Evolutionary conservation across 2,113 vertebrate species (phyloP).

Genomic region (Daphoenositta chrysoptera): DNA sequence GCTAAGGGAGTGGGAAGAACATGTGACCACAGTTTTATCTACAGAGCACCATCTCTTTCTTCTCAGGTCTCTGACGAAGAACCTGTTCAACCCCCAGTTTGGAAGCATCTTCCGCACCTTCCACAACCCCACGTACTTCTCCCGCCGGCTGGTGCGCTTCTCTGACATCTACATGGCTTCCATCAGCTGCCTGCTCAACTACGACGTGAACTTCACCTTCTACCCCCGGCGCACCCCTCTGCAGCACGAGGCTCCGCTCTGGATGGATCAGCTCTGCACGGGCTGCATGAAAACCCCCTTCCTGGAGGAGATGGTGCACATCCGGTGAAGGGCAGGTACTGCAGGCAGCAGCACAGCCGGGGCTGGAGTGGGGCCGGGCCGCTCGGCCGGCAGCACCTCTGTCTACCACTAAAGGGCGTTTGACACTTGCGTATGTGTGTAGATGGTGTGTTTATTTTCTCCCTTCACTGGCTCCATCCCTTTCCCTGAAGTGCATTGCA

Average conservation of each 20-base stretch:
- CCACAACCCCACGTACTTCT: constrained; percentile 85
- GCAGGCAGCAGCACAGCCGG: neutral
- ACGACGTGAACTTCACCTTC: constrained; percentile 79
- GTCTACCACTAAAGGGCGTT: constrained; percentile 49
- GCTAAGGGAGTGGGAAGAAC: neutral
- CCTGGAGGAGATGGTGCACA: constrained; percentile 81
- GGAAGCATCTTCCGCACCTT: constrained; percentile 84
- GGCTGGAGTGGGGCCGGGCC: neutral
- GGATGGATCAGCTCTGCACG: constrained; percentile 85
- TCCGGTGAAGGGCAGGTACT: constrained; percentile 67
- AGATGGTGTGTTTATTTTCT: neutral
- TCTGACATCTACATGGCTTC: constrained; percentile 85
- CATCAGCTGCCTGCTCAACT: constrained; percentile 81
- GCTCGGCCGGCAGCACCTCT: neutral
- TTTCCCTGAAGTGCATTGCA: neutral
- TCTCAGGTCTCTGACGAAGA: constrained; percentile 76
- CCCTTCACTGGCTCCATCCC: neutral
- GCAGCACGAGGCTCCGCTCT: constrained; percentile 80
- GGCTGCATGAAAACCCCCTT: constrained; percentile 85
- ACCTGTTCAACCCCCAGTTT: constrained; percentile 81
- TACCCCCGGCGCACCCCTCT: constrained; percentile 80
- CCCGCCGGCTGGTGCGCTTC: constrained; percentile 76
- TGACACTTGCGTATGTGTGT: neutral
- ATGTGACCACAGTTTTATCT: neutral
- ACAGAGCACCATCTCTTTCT: neutral